Percentiles rank a stretch among this genome's conserved stretches.
phyloP scores from a whole-genome alignment of 2,888 invertebrate genomes.

The Catocala nupta region DNA sequence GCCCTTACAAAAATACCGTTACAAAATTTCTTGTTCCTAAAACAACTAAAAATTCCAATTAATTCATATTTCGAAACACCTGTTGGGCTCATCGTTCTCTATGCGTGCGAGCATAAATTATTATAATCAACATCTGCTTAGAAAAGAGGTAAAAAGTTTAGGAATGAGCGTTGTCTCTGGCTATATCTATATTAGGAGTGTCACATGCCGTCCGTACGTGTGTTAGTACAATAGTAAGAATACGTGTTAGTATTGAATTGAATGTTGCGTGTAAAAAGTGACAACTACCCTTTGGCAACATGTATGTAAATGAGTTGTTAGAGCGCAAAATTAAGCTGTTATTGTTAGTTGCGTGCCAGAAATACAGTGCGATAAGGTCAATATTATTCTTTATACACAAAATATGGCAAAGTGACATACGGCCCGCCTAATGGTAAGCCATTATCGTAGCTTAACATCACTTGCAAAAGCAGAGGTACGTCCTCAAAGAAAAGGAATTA shows the following conservation, averaged over 20 bases:
- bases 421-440: no score
- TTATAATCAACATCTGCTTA: slow-evolving; percentile 56
- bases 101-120: slow-evolving; percentile 36
- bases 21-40: slow-evolving; percentile 7
- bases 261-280: neutral
- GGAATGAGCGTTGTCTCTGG: neutral
- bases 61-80: slow-evolving; percentile 39
- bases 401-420: no score
- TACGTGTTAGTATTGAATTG: neutral
- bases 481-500: no score
- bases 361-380: no score
- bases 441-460: no score
- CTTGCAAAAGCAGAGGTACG: no score
- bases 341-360: no score
- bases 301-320: no score
- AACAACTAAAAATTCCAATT: slow-evolving; percentile 19
- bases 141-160: slow-evolving; percentile 44
- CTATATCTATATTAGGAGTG: slow-evolving; percentile 45
- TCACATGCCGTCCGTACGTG: slow-evolving; percentile 30
- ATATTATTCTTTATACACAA: no score
- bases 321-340: no score
- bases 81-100: slow-evolving; percentile 35
- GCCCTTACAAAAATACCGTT: neutral
- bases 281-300: neutral
- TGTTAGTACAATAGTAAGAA: slow-evolving; percentile 1